Evolutionary conservation across 2,113 vertebrate genomes (phyloP).

Genomic region (Poecilia latipinna): DNA sequence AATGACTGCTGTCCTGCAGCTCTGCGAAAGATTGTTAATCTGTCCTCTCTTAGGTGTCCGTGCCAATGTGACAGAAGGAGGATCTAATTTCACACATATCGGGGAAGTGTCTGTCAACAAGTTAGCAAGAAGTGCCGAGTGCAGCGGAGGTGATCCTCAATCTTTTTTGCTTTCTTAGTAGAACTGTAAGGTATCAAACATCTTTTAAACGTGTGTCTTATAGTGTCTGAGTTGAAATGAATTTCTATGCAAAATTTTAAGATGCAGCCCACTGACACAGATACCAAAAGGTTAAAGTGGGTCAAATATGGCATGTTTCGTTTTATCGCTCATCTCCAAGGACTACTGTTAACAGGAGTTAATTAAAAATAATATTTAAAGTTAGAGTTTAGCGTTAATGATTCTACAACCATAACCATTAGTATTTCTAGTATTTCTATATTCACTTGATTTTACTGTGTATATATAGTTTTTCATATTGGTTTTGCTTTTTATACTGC

Average conservation of each 20-base stretch:
- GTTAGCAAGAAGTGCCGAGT: neutral
- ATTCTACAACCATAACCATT: neutral
- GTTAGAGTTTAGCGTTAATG: neutral
- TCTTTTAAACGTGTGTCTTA: neutral
- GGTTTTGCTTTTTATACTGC: too few species aligned
- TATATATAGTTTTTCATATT: too few species aligned
- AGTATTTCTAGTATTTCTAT: too few species aligned
- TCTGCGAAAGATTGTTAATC: conserved; percentile 31
- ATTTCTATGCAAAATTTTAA: neutral
- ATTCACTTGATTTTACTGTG: too few species aligned
- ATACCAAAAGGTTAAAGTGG: neutral
- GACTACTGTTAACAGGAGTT: neutral
- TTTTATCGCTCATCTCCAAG: neutral
- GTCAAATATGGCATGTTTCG: neutral
- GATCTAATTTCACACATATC: conserved; percentile 11
- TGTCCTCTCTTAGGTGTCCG: conserved; percentile 12
- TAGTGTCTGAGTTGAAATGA: neutral
- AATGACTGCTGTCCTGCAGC: conserved; percentile 45
- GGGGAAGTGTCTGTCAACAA: neutral
- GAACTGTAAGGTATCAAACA: neutral
- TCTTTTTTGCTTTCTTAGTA: neutral
- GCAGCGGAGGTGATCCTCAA: neutral
- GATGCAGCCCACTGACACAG: neutral
- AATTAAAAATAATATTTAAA: neutral
- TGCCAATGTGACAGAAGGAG: conserved; percentile 28